phyloP scores from a whole-genome alignment of 1,140 invertebrate species.

The Colletes latitarsis region DNA sequence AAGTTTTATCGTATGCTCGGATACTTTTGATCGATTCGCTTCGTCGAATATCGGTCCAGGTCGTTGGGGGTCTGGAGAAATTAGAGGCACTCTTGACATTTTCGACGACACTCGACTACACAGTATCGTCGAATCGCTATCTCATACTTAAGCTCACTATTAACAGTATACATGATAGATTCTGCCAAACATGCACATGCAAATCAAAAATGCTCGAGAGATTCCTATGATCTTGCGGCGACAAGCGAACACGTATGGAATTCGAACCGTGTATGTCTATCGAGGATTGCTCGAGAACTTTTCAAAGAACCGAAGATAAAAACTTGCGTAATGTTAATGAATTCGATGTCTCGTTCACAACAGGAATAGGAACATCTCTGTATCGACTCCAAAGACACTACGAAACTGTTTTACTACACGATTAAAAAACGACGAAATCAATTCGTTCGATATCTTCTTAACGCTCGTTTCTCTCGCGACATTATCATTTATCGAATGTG shows the following conservation, averaged over 20 bases:
- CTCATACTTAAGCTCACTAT: slow-evolving; percentile 81
- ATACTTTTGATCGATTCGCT: background rate
- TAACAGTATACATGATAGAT: slow-evolving; percentile 79
- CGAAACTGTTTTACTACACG: slow-evolving; percentile 29
- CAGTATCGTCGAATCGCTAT: slow-evolving; percentile 72
- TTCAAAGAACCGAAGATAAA: background rate
- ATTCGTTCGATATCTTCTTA: slow-evolving; percentile 48
- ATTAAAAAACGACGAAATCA: slow-evolving; percentile 45
- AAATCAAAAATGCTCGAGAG: slow-evolving; percentile 64
- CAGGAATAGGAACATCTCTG: slow-evolving; percentile 50
- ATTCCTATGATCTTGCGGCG: slow-evolving; percentile 61
- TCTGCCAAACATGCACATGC: slow-evolving; percentile 76
- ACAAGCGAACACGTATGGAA: slow-evolving; percentile 12
- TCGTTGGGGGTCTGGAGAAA: slow-evolving; percentile 14
- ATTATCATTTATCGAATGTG: background rate
- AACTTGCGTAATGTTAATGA: slow-evolving; percentile 52
- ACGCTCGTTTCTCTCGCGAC: background rate
- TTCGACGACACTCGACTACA: slow-evolving; percentile 23
- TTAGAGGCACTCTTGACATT: slow-evolving; percentile 23
- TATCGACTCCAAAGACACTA: slow-evolving; percentile 29
- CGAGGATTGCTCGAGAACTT: background rate
- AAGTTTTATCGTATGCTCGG: too few species aligned
- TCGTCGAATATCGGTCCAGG: slow-evolving; percentile 16
- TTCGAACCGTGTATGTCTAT: background rate
- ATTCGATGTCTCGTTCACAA: slow-evolving; percentile 48